Evolutionary conservation across 2,113 vertebrate genomes (phyloP).

Genomic region (Oreochromis tanganicae): DNA sequence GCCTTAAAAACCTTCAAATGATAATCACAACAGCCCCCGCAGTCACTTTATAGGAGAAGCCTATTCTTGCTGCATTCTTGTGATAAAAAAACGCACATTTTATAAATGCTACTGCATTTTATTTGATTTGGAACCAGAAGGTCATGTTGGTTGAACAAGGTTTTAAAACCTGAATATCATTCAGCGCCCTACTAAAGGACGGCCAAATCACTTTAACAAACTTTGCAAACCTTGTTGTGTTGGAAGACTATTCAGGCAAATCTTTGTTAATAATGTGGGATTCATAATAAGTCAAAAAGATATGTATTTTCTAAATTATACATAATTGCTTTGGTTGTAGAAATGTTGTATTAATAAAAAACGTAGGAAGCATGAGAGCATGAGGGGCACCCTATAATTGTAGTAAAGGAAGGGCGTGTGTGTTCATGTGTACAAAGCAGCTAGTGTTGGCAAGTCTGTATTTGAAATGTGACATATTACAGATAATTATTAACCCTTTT

Average conservation of each 20-base stretch:
- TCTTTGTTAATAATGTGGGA: not conserved
- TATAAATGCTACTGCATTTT: not conserved
- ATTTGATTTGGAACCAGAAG: not conserved
- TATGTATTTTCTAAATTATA: not conserved
- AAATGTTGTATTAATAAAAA: not conserved
- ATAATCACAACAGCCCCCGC: not conserved
- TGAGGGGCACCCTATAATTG: not conserved
- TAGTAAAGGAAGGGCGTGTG: rapidly evolving
- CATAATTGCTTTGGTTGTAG: not conserved
- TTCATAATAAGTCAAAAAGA: not conserved
- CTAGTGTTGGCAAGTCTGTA: not conserved
- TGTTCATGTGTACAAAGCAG: not conserved
- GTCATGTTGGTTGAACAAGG: not conserved
- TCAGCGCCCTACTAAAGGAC: not conserved
- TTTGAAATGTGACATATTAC: not conserved
- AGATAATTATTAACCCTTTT: not conserved
- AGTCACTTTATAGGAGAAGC: not conserved
- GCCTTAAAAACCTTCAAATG: not conserved
- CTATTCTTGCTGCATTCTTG: not conserved
- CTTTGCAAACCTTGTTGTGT: not conserved
- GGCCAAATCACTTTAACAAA: not conserved
- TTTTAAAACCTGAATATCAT: not conserved
- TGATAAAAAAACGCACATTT: not conserved
- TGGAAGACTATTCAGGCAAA: not conserved
- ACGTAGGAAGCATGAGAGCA: not conserved